These are phyloP conservation scores for Drosophila azteca DNA, from an alignment of 1,140 invertebrate species.

Conservation along the genomic window DNA sequence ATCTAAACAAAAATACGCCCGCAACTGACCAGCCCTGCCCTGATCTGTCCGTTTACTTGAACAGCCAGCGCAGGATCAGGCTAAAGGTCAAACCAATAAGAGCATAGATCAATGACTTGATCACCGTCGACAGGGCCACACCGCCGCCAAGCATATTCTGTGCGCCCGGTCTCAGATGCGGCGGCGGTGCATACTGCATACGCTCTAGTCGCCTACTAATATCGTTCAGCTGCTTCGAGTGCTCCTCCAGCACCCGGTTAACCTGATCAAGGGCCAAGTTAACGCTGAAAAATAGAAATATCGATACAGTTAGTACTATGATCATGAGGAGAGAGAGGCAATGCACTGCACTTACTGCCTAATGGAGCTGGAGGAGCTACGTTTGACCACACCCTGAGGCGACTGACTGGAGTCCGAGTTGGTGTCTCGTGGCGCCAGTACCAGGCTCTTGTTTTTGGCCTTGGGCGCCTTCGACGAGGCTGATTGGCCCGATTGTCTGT, in stretches of 20 bases:
- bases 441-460: constrained; percentile 61
- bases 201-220: constrained; percentile 69
- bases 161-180: constrained; percentile 17
- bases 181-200: constrained; percentile 68
- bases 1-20: constrained; percentile 47
- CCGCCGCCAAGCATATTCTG: constrained; percentile 42
- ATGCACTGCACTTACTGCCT: constrained; percentile 51
- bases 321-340: too few relatives aligned
- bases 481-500: constrained; percentile 24
- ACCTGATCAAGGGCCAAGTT: constrained; percentile 64
- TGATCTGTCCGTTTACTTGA: constrained; percentile 50
- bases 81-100: constrained; percentile 57
- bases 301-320: background rate
- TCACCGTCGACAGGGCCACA: constrained; percentile 51
- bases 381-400: constrained; percentile 61
- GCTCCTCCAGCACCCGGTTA: constrained; percentile 65
- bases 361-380: constrained; percentile 43
- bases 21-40: constrained; percentile 22
- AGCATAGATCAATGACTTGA: constrained; percentile 62
- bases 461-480: constrained; percentile 24
- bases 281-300: constrained; percentile 47
- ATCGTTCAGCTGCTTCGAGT: constrained; percentile 65
- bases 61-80: constrained; percentile 64
- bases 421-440: constrained; percentile 57
- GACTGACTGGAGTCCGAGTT: constrained; percentile 81